Percentiles rank a stretch among this genome's conserved stretches.
phyloP scores from a whole-genome alignment of 2,888 invertebrate species.

The Heliconius hortense region DNA sequence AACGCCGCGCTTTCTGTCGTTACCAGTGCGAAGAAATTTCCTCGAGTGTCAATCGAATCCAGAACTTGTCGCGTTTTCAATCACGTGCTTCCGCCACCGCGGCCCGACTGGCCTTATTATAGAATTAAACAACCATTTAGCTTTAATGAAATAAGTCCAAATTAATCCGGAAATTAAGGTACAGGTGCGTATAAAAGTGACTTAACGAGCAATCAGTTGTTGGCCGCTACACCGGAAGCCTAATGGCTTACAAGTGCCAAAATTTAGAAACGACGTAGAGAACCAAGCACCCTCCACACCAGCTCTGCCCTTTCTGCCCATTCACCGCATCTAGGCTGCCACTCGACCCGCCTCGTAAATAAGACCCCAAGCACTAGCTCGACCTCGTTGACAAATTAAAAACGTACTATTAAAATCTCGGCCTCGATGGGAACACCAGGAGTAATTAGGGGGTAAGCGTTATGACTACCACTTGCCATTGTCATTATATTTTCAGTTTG shows the following conservation, averaged over 20 bases:
- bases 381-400: conserved; percentile 43
- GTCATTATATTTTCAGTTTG: conserved; percentile 37
- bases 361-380: conserved; percentile 40
- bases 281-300: conserved; percentile 34
- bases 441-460: conserved; percentile 41
- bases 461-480: conserved; percentile 34
- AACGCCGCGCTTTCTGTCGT: no score
- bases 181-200: background rate
- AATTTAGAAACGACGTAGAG: conserved; percentile 26
- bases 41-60: no score
- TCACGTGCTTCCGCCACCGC: no score
- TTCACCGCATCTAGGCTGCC: conserved; percentile 43
- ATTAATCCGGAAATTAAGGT: background rate
- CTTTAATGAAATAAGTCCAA: background rate
- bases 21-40: no score
- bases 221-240: background rate
- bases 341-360: conserved; percentile 42
- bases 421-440: conserved; percentile 32
- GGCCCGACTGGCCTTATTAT: background rate
- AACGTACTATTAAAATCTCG: conserved; percentile 42
- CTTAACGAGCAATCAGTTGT: background rate
- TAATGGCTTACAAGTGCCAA: conserved; percentile 28
- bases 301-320: conserved; percentile 42
- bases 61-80: no score
- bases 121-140: background rate